Conservation (phyloP, 2,797 vertebrate species). For the Salmo trutta region DNA sequence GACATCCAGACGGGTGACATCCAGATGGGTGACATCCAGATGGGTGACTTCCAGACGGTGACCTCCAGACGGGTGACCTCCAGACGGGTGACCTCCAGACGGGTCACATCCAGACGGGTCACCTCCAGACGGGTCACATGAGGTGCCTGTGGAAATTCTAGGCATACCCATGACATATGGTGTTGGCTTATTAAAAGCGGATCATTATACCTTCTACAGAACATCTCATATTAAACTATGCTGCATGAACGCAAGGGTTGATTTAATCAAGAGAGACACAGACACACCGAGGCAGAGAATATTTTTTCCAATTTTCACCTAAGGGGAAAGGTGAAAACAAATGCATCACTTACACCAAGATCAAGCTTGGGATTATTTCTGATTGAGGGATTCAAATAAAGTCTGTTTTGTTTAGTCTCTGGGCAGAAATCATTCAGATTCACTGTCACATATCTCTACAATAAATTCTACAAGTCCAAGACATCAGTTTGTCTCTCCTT, state of each 20-base stretch:
- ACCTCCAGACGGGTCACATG: not conserved
- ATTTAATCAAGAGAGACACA: not conserved
- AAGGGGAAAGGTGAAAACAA: not conserved
- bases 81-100: not conserved
- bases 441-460: not conserved
- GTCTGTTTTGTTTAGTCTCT: not conserved
- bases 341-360: not conserved
- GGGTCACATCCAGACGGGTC: not conserved
- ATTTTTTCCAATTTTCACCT: not conserved
- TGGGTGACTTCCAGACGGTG: no score
- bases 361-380: not conserved
- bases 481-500: not conserved
- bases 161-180: no score
- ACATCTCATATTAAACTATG: not conserved
- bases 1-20: no score
- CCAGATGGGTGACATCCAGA: no score
- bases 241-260: not conserved
- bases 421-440: not conserved
- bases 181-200: no score
- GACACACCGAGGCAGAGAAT: not conserved
- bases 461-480: not conserved
- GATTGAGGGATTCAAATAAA: not conserved
- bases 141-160: not conserved
- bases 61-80: no score
- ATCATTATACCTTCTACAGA: not conserved